Evolutionary conservation across 1,140 invertebrate genomes (phyloP).

Genomic region (Drosophila obscura): DNA sequence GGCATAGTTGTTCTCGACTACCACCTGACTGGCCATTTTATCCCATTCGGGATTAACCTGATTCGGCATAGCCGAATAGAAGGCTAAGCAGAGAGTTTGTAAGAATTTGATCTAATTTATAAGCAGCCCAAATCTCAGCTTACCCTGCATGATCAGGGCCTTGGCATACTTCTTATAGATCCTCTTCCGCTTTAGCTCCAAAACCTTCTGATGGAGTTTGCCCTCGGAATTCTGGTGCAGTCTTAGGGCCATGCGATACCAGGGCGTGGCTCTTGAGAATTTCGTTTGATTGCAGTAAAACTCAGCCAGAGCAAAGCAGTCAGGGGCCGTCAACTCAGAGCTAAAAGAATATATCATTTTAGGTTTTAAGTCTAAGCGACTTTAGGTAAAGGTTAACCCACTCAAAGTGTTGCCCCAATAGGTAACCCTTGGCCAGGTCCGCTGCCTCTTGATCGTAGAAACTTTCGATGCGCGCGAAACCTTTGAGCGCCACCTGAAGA

Average conservation of each 20-base stretch:
- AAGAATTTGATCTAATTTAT: not conserved
- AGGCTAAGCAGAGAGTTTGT: not conserved
- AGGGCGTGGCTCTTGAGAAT: slow-evolving; percentile 34
- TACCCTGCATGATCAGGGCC: slow-evolving; percentile 40
- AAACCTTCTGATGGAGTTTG: slow-evolving; percentile 27
- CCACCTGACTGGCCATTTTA: slow-evolving; percentile 11
- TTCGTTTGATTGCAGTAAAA: slow-evolving; percentile 27
- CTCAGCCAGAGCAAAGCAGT: slow-evolving; percentile 38
- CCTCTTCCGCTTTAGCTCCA: slow-evolving; percentile 27
- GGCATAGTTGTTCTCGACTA: slow-evolving; percentile 8
- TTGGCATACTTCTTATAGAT: slow-evolving; percentile 44
- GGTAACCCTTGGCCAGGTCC: slow-evolving; percentile 44
- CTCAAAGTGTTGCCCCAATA: slow-evolving; percentile 38
- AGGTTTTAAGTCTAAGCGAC: no score
- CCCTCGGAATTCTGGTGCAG: slow-evolving; percentile 19
- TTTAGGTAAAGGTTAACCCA: not conserved
- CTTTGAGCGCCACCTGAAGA: slow-evolving; percentile 22
- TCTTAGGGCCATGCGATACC: slow-evolving; percentile 50
- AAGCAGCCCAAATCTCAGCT: not conserved
- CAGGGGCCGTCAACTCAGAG: slow-evolving; percentile 23
- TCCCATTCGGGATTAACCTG: not conserved
- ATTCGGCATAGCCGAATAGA: not conserved
- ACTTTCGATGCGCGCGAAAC: slow-evolving; percentile 47
- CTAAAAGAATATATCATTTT: not conserved
- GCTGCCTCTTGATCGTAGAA: slow-evolving; percentile 48